Evolutionary conservation across 1,140 invertebrate genomes (phyloP).

Genomic region (Catajapyx aquilonaris): DNA sequence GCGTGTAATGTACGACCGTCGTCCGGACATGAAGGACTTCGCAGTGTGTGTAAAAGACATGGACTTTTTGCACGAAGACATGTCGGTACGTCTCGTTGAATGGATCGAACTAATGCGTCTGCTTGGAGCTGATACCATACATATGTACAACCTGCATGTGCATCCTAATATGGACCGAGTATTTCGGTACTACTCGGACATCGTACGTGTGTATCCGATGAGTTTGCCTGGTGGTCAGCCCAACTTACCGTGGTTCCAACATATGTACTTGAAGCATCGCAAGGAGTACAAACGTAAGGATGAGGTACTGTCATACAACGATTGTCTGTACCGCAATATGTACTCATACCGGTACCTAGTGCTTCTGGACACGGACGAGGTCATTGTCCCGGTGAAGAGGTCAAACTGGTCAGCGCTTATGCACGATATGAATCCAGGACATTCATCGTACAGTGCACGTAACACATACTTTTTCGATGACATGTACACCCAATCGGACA

Average conservation of each 20-base stretch:
- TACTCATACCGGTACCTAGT: conserved; percentile 26
- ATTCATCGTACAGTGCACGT: conserved; percentile 35
- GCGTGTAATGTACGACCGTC: conserved; percentile 11
- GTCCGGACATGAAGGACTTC: conserved; percentile 22
- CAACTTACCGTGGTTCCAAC: conserved; percentile 21
- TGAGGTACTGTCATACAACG: conserved; percentile 33
- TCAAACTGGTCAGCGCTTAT: conserved; percentile 23
- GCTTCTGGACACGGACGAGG: conserved; percentile 28
- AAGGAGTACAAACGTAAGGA: conserved; percentile 24
- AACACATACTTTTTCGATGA: conserved; percentile 40
- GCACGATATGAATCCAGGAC: conserved; percentile 20
- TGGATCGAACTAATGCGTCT: conserved; percentile 27
- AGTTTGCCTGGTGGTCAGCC: conserved; percentile 27
- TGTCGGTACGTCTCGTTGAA: conserved; percentile 24
- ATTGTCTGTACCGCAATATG: conserved; percentile 29
- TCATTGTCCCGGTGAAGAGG: conserved; percentile 25
- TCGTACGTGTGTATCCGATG: conserved; percentile 21
- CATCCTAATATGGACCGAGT: conserved; percentile 26
- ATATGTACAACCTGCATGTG: conserved; percentile 27
- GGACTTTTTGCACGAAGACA: conserved; percentile 25
- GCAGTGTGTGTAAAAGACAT: conserved; percentile 33
- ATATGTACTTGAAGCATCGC: conserved; percentile 19
- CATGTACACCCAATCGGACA: conserved; percentile 10
- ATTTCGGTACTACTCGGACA: conserved; percentile 18
- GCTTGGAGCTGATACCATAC: conserved; percentile 29